Evolutionary conservation across 2,797 vertebrate genomes (phyloP).

Genomic region (Tokudaia tokunoshimensis): DNA sequence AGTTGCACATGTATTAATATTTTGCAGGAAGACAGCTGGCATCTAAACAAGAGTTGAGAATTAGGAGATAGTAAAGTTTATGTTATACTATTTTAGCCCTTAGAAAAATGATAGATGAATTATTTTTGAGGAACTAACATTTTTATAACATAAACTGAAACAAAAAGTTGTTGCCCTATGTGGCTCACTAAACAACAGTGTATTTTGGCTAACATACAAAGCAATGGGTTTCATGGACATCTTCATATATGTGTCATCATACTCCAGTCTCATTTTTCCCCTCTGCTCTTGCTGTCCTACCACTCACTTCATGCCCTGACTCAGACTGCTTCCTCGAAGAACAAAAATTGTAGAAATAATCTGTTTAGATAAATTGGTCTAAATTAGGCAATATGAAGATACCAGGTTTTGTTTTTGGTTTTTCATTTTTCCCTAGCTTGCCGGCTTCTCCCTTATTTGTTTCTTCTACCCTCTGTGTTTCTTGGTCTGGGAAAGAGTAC

Average conservation of each 20-base stretch:
- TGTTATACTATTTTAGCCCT: constrained; percentile 52
- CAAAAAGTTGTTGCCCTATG: constrained; percentile 45
- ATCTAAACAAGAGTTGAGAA: background rate
- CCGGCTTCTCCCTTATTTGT: background rate
- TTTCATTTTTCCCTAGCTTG: background rate
- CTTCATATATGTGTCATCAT: background rate
- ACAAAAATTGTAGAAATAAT: background rate
- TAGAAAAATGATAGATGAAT: constrained; percentile 45
- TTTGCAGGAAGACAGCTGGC: constrained; percentile 56
- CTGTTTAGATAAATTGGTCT: constrained; percentile 56
- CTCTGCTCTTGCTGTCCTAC: background rate
- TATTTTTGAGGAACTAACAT: constrained; percentile 61
- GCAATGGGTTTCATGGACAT: background rate
- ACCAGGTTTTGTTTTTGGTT: constrained; percentile 6
- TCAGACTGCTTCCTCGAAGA: background rate
- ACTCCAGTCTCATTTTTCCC: background rate
- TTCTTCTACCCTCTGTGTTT: background rate
- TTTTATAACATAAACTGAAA: constrained; percentile 56
- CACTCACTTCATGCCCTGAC: background rate
- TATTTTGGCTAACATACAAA: background rate
- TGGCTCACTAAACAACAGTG: constrained; percentile 8
- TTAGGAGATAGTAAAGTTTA: constrained; percentile 9
- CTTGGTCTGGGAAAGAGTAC: background rate
- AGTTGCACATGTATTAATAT: constrained; percentile 58
- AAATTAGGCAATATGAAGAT: background rate